A percentile compares a stretch with the other conserved stretches of the same genome.
Evolutionary conservation across 2,797 vertebrate genomes (phyloP).

Genomic region (Phoebastria nigripes): DNA sequence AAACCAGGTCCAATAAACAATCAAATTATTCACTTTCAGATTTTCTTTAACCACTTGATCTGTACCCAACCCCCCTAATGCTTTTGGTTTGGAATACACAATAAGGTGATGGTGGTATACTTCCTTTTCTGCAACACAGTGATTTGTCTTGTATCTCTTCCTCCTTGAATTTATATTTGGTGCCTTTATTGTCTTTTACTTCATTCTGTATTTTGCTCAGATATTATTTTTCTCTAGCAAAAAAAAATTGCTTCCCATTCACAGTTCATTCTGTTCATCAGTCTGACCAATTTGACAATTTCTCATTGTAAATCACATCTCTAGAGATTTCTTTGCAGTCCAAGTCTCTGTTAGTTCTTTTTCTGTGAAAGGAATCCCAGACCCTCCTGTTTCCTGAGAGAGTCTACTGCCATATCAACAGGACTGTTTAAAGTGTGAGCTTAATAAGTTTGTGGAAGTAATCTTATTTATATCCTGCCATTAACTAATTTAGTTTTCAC

Average conservation of each 20-base stretch:
- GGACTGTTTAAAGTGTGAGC: neutral
- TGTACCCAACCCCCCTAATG: neutral
- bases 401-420: neutral
- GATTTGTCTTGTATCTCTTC: neutral
- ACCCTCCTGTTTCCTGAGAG: neutral
- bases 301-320: neutral
- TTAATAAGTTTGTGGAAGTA: neutral
- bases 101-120: neutral
- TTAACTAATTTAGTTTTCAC: neutral
- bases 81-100: neutral
- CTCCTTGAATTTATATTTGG: neutral
- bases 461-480: neutral
- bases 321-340: neutral
- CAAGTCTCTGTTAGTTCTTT: neutral
- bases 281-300: neutral
- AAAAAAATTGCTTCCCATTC: neutral
- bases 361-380: neutral
- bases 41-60: neutral
- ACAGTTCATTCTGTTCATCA: neutral
- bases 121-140: neutral
- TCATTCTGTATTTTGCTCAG: neutral
- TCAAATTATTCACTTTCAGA: neutral
- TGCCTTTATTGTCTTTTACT: neutral
- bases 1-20: neutral
- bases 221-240: neutral